These are phyloP conservation scores for Eucera pruinosa DNA, from an alignment of 2,888 invertebrate genomes.

Conservation along the genomic window DNA sequence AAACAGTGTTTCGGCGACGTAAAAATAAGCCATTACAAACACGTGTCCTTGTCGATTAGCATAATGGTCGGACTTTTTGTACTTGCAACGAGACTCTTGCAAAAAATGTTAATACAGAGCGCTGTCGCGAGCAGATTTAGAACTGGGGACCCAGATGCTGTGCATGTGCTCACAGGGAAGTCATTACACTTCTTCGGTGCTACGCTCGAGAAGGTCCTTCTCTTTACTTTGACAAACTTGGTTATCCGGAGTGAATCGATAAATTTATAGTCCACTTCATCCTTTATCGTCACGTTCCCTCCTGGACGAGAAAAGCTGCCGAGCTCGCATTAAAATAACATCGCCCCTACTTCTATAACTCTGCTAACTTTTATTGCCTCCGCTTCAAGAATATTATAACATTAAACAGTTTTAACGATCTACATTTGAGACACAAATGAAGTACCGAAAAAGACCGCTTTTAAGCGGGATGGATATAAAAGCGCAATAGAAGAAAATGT, in stretches of 20 bases:
- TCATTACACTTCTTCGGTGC: constrained; percentile 67
- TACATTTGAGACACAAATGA: no score
- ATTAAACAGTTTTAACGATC: neutral
- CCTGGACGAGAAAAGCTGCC: neutral
- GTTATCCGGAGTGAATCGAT: constrained; percentile 38
- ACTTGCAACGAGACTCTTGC: constrained; percentile 55
- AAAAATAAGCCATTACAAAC: constrained; percentile 80
- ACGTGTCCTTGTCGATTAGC: constrained; percentile 81
- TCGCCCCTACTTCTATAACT: neutral
- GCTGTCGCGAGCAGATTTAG: constrained; percentile 68
- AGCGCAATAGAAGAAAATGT: no score
- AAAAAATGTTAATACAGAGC: constrained; percentile 76
- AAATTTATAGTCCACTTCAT: constrained; percentile 36
- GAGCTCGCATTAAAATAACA: constrained; percentile 10
- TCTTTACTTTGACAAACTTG: constrained; percentile 35
- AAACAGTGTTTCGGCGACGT: constrained; percentile 69
- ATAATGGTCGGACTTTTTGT: constrained; percentile 76
- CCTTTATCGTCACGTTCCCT: constrained; percentile 15
- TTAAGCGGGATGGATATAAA: no score
- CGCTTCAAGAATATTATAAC: neutral
- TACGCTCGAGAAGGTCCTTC: constrained; percentile 39
- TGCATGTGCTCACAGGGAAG: constrained; percentile 63
- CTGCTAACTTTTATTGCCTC: neutral
- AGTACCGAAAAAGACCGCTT: no score
- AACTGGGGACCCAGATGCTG: constrained; percentile 66